Evolutionary conservation across 2,888 invertebrate genomes (phyloP), one percentile per base, ranked within the genome.

Genomic region (Acronicta aceris): DNA sequence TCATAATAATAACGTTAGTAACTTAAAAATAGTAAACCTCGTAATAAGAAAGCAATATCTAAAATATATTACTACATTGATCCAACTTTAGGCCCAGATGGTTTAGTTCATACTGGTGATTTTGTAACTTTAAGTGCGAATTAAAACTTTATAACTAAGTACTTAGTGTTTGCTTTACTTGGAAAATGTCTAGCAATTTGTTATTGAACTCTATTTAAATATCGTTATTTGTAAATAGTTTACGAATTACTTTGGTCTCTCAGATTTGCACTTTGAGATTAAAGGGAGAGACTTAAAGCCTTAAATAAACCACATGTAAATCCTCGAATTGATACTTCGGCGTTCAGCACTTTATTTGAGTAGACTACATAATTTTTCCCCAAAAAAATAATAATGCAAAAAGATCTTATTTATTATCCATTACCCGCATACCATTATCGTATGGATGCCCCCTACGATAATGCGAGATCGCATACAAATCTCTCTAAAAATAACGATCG

Each of bases 391-490:
- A 21, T 43, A 48, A 30, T 10, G 10, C 15, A 15, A 33, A 13
- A 12, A 17, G 42, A 21, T 13, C 0, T 27, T 3, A 42, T 40
- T 50, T 42, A 40, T 40, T 48, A 66, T 15, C 2, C 21, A 10
- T 48, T 55, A 47, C n/a, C 33, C n/a, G n/a, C n/a, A n/a, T n/a
- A n/a, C n/a, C n/a, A n/a, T n/a, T n/a, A n/a, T n/a, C n/a, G n/a
- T n/a, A n/a, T n/a, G n/a, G n/a, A 41, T 62, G 62, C 52, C 21
- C 5, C 21, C n/a, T 25, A 30, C 45, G 15, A 38, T 10, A 9
- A 51, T 12, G 52, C 33, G 25, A 45, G 25, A 52, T 56, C 16
- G 52, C 64, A 57, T 57, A 53, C 45, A 56, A 63, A 63, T 63
- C 30, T 41, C 52, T 57, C 40, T 5, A 7, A 63, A 60, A 52